Evolutionary conservation across 2,113 vertebrate species (phyloP), one percentile per base, ranked within the genome.

Genomic region (Baryphthengus martii): DNA sequence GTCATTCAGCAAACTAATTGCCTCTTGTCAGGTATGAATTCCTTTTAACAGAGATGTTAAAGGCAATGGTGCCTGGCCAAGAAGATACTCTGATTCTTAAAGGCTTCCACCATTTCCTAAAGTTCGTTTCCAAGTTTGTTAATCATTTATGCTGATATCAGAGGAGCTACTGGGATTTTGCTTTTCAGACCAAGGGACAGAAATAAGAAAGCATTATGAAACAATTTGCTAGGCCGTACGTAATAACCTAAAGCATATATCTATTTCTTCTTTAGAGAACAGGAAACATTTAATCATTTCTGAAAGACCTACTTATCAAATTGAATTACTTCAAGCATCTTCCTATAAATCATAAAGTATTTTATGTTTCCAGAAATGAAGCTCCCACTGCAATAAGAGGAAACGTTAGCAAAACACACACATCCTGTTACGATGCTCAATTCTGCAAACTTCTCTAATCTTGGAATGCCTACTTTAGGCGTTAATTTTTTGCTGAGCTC

Each of bases 1-100:
- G 87, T 76, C 95, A 91, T 70, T 91, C 95, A 91, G 85, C 17
- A 95, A 92, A 95, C 13, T 70, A 97, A 97, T 97, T 97, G 59
- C 72, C 85, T 96, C 88, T 89, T 95, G 89, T 92, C 93, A 96
- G 81, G 81, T 70, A 83, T 50, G 85, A 95, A 96, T 95, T 94
- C 89, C 79, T 93, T 82, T 42, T 76, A 97, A 96, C 56, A 87
- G 63, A 80, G 67, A 73, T 49, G 66, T 88, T 88, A 70, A 62
- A 97, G 88, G 55, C 93, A 95, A 67, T 28, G 80, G 47, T 61
- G 58, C 63, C 81, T 92, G 88, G 86, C 63, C 82, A 84, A 33
- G 92, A 65, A 72, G 47, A 78, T 44, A 7, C 28, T 63, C 50
- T 78, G 33, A 75, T 89, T 76, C 78, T 80, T 83, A 33, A 89